Conservation (phyloP, 2,888 invertebrate genomes). For the Xylocampa areola region DNA sequence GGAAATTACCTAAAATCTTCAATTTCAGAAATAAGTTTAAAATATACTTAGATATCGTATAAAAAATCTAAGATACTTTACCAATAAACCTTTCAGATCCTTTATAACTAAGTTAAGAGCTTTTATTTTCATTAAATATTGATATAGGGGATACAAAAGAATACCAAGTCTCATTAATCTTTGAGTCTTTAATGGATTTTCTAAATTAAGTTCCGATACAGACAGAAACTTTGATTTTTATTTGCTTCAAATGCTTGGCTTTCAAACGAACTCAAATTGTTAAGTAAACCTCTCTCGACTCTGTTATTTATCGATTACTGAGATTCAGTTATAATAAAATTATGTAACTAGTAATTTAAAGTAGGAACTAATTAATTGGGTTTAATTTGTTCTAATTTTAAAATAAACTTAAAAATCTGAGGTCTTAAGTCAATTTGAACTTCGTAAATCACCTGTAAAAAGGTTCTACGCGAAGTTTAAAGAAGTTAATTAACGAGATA, state of each 20-base stretch:
- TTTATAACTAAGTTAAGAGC: neutral
- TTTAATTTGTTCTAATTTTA: neutral
- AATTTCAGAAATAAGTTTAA: too few relatives aligned
- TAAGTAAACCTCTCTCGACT: constrained; percentile 13
- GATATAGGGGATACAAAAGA: neutral
- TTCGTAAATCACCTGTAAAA: neutral
- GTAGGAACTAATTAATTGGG: too few relatives aligned
- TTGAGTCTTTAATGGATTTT: constrained; percentile 11
- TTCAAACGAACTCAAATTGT: constrained; percentile 5
- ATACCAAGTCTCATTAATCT: neutral
- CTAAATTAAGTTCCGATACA: constrained; percentile 20
- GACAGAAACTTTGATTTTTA: constrained; percentile 15
- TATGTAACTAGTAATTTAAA: neutral
- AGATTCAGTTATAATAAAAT: constrained; percentile 10
- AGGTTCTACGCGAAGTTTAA: constrained; percentile 1
- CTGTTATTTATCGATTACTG: constrained; percentile 10
- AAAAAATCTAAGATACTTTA: neutral
- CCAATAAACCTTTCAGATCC: neutral
- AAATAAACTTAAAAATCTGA: neutral
- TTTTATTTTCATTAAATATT: neutral
- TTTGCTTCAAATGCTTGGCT: constrained; percentile 9
- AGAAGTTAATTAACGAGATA: constrained; percentile 8
- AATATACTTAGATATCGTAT: too few relatives aligned
- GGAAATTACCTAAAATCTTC: too few relatives aligned
- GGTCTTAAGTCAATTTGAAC: neutral